Percentiles rank a stretch among this genome's conserved stretches.
Evolutionary conservation across 64 coral and sea anemone genomes (phyloP).

Genomic region (Stichodactyla helianthus): DNA sequence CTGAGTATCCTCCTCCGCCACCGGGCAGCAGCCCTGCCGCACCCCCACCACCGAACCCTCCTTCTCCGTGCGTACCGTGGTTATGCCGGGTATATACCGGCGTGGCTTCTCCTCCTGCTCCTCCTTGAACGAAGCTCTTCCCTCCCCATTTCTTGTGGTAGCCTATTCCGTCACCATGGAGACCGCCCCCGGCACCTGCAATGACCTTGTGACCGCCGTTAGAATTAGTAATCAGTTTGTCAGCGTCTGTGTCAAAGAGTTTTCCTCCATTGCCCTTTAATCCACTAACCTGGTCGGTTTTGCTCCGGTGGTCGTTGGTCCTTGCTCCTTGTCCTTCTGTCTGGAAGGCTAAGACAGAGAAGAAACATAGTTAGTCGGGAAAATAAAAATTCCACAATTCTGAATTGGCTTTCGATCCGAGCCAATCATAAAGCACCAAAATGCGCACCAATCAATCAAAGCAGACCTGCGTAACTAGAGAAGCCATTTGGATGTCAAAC

Average conservation of each 20-base stretch:
- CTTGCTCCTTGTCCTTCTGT: constrained; percentile 62
- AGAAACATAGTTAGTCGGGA: neutral
- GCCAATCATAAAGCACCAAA: too few species aligned
- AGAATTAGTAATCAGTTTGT: constrained; percentile 35
- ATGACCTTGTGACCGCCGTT: constrained; percentile 60
- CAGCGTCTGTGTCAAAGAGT: constrained; percentile 47
- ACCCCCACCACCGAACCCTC: constrained; percentile 95
- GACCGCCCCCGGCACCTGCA: constrained; percentile 88
- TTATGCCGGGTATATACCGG: constrained; percentile 22
- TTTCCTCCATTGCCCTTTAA: constrained; percentile 60
- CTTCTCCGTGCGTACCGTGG: constrained; percentile 56
- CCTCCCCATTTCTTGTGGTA: constrained; percentile 68
- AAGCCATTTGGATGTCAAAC: too few species aligned
- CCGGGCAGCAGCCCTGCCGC: constrained; percentile 82
- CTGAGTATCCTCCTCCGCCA: constrained; percentile 85
- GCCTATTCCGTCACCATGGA: constrained; percentile 60
- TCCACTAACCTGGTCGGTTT: constrained; percentile 50
- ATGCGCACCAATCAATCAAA: too few species aligned
- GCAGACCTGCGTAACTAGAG: too few species aligned
- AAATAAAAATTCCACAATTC: too few species aligned
- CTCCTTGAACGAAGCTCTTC: constrained; percentile 72
- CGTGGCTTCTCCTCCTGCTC: constrained; percentile 66
- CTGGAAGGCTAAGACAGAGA: constrained; percentile 39
- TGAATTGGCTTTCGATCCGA: neutral
- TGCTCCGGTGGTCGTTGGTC: constrained; percentile 25